Percentiles rank a stretch among this genome's conserved stretches.
phyloP scores from a whole-genome alignment of 2,888 invertebrate genomes.

The Cerceris rybyensis region DNA sequence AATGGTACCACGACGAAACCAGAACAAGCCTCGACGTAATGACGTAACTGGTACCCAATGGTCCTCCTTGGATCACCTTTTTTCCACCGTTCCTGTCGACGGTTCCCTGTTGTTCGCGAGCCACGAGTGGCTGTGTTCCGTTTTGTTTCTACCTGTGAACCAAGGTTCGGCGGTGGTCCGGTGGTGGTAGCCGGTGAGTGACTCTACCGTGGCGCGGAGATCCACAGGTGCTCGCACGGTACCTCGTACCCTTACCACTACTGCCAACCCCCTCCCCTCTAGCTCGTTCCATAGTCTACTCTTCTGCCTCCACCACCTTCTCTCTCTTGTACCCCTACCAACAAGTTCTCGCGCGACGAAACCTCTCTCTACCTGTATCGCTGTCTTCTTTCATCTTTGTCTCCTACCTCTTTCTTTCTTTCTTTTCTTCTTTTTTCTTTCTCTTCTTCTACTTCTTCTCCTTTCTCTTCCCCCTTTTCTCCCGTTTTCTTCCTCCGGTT shows the following conservation, averaged over 20 bases:
- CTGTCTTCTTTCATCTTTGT: constrained; percentile 43
- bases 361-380: constrained; percentile 51
- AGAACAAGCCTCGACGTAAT: too few species aligned
- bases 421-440: neutral
- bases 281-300: constrained; percentile 51
- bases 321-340: constrained; percentile 56
- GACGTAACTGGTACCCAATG: too few species aligned
- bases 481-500: neutral
- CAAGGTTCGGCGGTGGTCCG: constrained; percentile 74
- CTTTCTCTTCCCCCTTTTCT: neutral
- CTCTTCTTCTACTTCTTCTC: neutral
- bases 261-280: constrained; percentile 65
- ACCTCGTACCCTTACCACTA: constrained; percentile 74
- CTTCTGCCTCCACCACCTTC: constrained; percentile 64
- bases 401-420: constrained; percentile 7
- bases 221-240: constrained; percentile 80
- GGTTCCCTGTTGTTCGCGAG: constrained; percentile 28
- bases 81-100: neutral
- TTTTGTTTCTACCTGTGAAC: constrained; percentile 53
- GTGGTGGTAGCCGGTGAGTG: constrained; percentile 81
- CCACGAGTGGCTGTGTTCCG: constrained; percentile 44
- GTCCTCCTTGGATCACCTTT: neutral
- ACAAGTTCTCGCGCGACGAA: constrained; percentile 35
- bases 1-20: neutral
- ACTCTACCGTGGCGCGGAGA: constrained; percentile 78